These are phyloP conservation scores for Pampus argenteus DNA, from an alignment of 2,797 vertebrate genomes.

Conservation along the genomic window DNA sequence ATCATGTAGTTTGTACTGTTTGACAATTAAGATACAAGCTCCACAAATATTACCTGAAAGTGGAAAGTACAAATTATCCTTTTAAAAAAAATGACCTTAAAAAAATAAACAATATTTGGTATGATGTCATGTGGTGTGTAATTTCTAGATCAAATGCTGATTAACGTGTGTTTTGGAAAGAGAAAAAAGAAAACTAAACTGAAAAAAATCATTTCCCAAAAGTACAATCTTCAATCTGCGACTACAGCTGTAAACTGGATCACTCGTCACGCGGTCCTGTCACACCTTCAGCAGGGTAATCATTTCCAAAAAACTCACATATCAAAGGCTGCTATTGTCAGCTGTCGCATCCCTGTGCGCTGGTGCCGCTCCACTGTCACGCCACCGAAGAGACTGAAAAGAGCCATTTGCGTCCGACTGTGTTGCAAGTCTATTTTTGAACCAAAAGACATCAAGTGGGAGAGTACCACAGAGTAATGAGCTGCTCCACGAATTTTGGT, in stretches of 20 bases:
- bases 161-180: too few species aligned
- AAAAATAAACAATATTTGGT: too few species aligned
- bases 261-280: constrained; percentile 3
- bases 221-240: not conserved
- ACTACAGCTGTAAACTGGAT: not conserved
- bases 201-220: not conserved
- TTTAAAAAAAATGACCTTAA: not conserved
- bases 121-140: not conserved
- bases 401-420: constrained; percentile 64
- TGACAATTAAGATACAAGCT: constrained; percentile 2
- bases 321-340: constrained; percentile 58
- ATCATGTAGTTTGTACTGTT: constrained; percentile 41
- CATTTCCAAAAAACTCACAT: constrained; percentile 32
- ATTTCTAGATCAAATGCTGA: not conserved
- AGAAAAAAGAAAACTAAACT: too few species aligned
- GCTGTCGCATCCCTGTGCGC: constrained; percentile 51
- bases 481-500: not conserved
- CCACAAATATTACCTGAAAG: not conserved
- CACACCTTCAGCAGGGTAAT: constrained; percentile 42
- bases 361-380: constrained; percentile 60
- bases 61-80: not conserved
- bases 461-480: constrained; percentile 60
- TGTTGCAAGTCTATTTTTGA: constrained; percentile 77
- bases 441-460: constrained; percentile 62
- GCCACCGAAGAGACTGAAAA: constrained; percentile 53